phyloP scores from a whole-genome alignment of 2,113 vertebrate genomes.

The Trachemys scripta region DNA sequence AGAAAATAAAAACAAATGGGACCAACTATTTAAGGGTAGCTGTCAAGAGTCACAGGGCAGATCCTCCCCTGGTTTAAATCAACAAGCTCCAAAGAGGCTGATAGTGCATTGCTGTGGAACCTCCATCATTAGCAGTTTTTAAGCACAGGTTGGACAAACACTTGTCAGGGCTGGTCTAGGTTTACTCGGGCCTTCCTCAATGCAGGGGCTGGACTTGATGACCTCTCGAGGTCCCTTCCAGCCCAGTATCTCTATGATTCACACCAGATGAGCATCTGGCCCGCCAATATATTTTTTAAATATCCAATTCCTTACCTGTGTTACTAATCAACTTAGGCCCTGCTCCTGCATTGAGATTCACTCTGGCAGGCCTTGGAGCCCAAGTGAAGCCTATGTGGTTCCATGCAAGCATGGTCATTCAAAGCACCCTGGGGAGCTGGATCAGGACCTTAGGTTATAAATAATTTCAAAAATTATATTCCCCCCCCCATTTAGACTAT shows the following conservation, averaged over 20 bases:
- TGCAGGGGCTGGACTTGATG: neutral
- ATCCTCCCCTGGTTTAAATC: neutral
- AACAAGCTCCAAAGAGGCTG: neutral
- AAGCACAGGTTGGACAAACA: neutral
- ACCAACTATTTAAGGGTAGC: neutral
- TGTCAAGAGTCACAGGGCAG: rapidly evolving
- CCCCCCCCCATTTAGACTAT: neutral
- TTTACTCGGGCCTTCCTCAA: neutral
- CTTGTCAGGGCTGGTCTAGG: neutral
- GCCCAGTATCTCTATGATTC: neutral
- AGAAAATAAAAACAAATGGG: neutral
- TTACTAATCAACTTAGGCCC: neutral
- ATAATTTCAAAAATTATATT: neutral
- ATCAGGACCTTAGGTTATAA: neutral
- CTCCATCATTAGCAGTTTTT: neutral
- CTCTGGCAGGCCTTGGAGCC: neutral
- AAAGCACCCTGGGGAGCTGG: neutral
- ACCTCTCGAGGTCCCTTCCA: neutral
- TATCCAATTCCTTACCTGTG: neutral
- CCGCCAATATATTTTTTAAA: neutral
- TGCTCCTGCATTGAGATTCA: neutral
- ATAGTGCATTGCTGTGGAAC: rapidly evolving
- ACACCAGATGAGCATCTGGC: neutral
- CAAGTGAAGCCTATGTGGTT: neutral
- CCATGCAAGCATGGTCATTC: neutral